These are phyloP conservation scores for Smutsia gigantea DNA, from an alignment of 2,797 vertebrate species.

Conservation along the genomic window DNA sequence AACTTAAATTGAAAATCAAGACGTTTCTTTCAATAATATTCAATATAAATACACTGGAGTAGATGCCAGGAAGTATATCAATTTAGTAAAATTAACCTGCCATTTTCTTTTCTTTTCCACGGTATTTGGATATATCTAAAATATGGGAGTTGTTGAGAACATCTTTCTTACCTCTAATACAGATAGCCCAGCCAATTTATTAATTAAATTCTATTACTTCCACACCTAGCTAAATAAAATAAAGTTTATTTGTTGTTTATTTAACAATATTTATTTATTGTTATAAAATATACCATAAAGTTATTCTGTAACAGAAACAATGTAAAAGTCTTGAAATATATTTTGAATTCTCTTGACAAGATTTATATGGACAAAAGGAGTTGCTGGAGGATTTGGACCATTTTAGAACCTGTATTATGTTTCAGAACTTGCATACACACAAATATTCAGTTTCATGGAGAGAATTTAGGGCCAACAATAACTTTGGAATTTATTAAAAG, in stretches of 20 bases:
- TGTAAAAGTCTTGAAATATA: constrained; percentile 70
- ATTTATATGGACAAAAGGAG: constrained; percentile 78
- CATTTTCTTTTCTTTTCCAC: constrained; percentile 6
- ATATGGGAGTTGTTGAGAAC: background rate
- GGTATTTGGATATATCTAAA: constrained; percentile 8
- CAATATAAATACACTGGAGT: constrained; percentile 50
- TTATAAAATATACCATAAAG: background rate
- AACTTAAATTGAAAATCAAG: constrained; percentile 54
- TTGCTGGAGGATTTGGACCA: constrained; percentile 81
- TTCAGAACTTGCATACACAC: constrained; percentile 82
- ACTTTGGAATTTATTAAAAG: constrained; percentile 85
- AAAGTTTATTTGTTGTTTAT: too few relatives aligned
- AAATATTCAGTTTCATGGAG: constrained; percentile 82
- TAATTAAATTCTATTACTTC: constrained; percentile 35
- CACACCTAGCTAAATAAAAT: constrained; percentile 12
- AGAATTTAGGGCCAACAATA: constrained; percentile 83
- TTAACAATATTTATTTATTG: too few relatives aligned
- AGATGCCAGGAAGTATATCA: background rate
- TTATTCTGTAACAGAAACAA: background rate
- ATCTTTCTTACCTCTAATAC: constrained; percentile 25
- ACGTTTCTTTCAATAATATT: constrained; percentile 41
- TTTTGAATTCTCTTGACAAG: constrained; percentile 75
- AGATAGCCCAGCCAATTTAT: background rate
- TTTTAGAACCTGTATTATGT: constrained; percentile 83
- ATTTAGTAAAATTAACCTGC: background rate